Conservation (phyloP, 2,113 vertebrate genomes). For the Chloropsis hardwickii region DNA sequence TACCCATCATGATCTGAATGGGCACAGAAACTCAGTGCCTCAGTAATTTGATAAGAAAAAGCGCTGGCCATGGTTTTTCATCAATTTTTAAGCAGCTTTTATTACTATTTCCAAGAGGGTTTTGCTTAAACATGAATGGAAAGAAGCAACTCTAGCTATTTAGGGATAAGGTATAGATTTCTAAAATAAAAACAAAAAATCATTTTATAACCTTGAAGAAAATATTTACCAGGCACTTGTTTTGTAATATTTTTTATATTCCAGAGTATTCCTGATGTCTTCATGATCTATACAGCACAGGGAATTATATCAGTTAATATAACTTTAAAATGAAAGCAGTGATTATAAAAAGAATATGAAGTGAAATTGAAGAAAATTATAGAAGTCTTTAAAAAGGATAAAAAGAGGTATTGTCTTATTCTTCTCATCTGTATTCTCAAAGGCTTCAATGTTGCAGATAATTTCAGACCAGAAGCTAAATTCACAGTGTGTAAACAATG, state of each 20-base stretch:
- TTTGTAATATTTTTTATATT: not conserved
- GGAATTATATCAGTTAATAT: not conserved
- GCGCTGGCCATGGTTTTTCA: not conserved
- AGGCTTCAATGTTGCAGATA: slow-evolving; percentile 23
- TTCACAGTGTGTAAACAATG: slow-evolving; percentile 55
- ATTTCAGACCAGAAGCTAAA: slow-evolving; percentile 55
- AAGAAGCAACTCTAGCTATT: not conserved
- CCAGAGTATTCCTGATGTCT: not conserved
- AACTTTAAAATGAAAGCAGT: not conserved
- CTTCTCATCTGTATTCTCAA: slow-evolving; percentile 18
- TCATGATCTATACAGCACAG: not conserved
- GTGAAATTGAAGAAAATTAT: not conserved
- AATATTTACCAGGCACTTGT: not conserved
- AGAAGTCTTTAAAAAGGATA: not conserved
- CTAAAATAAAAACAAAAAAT: not conserved
- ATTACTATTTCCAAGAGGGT: not conserved
- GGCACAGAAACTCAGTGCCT: not conserved
- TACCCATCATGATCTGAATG: not conserved
- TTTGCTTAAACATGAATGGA: not conserved
- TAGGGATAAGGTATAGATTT: not conserved
- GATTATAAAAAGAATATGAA: not conserved
- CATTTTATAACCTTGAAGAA: not conserved
- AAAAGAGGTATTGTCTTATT: not conserved
- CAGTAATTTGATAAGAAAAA: not conserved
- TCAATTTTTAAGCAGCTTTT: not conserved